A percentile compares a stretch with the other conserved stretches of the same genome.
phyloP scores from a whole-genome alignment of 2,113 vertebrate species.

The Antechinus flavipes region DNA sequence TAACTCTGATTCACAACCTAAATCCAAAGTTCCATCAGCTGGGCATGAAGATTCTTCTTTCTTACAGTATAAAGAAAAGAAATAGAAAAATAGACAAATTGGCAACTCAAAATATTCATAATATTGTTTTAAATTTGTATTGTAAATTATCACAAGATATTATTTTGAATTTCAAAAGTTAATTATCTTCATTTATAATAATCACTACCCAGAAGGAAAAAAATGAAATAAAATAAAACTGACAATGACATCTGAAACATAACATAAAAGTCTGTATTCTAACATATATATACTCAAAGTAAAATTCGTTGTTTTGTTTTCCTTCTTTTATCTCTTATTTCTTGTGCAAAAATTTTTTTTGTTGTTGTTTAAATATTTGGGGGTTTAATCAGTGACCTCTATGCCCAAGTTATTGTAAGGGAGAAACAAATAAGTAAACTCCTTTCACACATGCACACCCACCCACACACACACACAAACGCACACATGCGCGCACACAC shows the following conservation, averaged over 20 bases:
- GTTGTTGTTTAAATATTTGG: slow-evolving; percentile 45
- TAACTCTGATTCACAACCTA: slow-evolving; percentile 90
- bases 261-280: neutral
- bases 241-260: slow-evolving; percentile 12
- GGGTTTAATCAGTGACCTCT: slow-evolving; percentile 73
- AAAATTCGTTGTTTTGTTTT: neutral
- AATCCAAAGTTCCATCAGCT: slow-evolving; percentile 87
- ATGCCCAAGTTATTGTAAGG: slow-evolving; percentile 58
- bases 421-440: slow-evolving; percentile 66
- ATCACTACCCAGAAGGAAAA: slow-evolving; percentile 48
- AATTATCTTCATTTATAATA: slow-evolving; percentile 59
- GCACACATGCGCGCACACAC: no score
- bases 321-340: slow-evolving; percentile 36
- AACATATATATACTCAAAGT: neutral
- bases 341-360: slow-evolving; percentile 38
- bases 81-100: slow-evolving; percentile 69
- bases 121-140: slow-evolving; percentile 57
- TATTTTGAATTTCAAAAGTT: slow-evolving; percentile 67
- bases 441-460: slow-evolving; percentile 23
- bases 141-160: slow-evolving; percentile 67
- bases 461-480: no score
- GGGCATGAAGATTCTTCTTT: slow-evolving; percentile 89
- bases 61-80: slow-evolving; percentile 80
- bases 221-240: neutral
- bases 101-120: slow-evolving; percentile 65